Evolutionary conservation across 2,113 vertebrate genomes (phyloP), one percentile per base, ranked within the genome.

Genomic region (Acanthisitta chloris): DNA sequence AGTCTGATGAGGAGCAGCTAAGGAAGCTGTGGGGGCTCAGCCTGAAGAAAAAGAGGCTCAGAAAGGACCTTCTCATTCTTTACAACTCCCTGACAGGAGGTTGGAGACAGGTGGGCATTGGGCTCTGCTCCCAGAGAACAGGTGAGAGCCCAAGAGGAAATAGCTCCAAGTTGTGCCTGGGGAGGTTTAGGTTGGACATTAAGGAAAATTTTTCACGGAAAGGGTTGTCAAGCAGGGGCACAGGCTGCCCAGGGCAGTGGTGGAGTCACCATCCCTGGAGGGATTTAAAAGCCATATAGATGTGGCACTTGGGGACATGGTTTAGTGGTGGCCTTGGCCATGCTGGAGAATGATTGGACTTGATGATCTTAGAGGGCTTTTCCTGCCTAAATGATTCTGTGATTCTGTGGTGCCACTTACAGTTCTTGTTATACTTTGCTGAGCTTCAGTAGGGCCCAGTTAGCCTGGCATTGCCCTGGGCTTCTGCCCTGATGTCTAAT

Each of bases 201-300:
- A 29, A 28, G 13, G 1, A 29, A 28, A 51, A 45, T 69, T 86
- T 31, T 1, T 0, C 54, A 3, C 49, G 54, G 62, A 59, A 8
- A 59, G 62, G 21, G 45, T 0, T 28, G 0, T 38, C 26, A 36
- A 34, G 8, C 64, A 55, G 40, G 29, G 84, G 67, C 48, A 21
- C 31, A 66, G 46, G 43, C 67, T 70, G 25, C 34, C 66, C 46
- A 70, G 48, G 64, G 46, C 23, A 38, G 28, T 3, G 7, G 1
- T 55, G 57, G 8, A 48, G 33, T 34, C 2, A 42, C 48, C 31
- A 34, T 20, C 33, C 43, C 33, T 29, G 31, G 4, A 2, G 59
- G 36, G 19, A 13, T 51, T 52, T n/a, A 6, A 14, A 0, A 73
- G 4, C 17, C 11, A 0, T 36, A 7, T 51, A 72, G 26, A 16